These are phyloP conservation scores for Pinna nobilis DNA, from an alignment of 1,140 invertebrate genomes.

Conservation along the genomic window DNA sequence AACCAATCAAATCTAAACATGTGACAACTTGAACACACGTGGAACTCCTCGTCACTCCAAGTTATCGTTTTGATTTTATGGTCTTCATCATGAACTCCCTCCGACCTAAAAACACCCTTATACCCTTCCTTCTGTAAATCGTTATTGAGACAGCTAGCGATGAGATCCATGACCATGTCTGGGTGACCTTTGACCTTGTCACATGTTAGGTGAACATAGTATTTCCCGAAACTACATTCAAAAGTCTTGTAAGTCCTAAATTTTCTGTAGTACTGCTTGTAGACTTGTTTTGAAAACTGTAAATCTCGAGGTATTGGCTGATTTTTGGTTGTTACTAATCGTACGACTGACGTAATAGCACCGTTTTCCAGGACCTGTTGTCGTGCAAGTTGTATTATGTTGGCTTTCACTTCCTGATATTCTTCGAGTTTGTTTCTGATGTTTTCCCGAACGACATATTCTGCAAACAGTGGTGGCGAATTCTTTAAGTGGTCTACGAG, in stretches of 20 bases:
- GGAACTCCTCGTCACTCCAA: conserved; percentile 51
- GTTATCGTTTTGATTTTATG: conserved; percentile 48
- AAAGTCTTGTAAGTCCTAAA: conserved; percentile 50
- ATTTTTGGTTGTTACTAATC: conserved; percentile 50
- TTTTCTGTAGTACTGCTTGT: conserved; percentile 54
- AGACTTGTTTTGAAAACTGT: conserved; percentile 54
- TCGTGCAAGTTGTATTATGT: conserved; percentile 43
- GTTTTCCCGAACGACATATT: conserved; percentile 51
- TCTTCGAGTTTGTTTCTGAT: conserved; percentile 46
- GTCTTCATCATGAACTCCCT: conserved; percentile 47
- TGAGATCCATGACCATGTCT: conserved; percentile 44
- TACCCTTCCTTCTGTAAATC: conserved; percentile 47
- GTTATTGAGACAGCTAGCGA: conserved; percentile 42
- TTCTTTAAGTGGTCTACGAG: conserved; percentile 46
- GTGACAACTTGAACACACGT: conserved; percentile 51
- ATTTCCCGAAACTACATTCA: conserved; percentile 53
- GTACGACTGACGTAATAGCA: conserved; percentile 45
- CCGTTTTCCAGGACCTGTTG: conserved; percentile 45
- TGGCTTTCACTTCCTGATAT: conserved; percentile 47
- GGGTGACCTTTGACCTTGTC: conserved; percentile 47
- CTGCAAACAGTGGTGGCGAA: conserved; percentile 51
- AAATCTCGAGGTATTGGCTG: conserved; percentile 53
- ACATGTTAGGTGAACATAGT: conserved; percentile 46
- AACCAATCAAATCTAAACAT: conserved; percentile 55
- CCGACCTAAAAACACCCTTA: conserved; percentile 22